These are phyloP conservation scores for Brachypodius melanocephalos DNA, from an alignment of 2,113 vertebrate genomes.

Conservation along the genomic window DNA sequence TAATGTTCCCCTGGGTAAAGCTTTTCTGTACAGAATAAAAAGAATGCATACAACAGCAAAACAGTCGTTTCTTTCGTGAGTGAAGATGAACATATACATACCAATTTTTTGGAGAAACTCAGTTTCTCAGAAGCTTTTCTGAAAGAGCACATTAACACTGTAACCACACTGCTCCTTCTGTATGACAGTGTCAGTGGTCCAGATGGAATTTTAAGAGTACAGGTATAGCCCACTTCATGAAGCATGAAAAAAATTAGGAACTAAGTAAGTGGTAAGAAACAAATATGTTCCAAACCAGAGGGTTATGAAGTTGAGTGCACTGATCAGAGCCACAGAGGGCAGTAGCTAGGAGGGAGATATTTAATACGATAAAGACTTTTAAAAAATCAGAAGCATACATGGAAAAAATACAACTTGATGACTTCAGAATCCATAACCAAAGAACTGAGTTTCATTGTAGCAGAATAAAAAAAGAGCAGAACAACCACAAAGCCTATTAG, in stretches of 20 bases:
- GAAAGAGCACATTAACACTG: background rate
- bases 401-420: background rate
- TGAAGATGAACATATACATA: background rate
- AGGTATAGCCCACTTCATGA: background rate
- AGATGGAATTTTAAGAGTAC: background rate
- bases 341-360: background rate
- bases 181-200: background rate
- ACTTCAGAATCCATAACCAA: background rate
- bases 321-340: background rate
- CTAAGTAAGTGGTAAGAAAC: background rate
- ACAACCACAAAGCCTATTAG: background rate
- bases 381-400: background rate
- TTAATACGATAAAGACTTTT: background rate
- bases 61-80: background rate
- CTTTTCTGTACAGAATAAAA: background rate
- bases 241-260: background rate
- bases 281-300: background rate
- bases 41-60: background rate
- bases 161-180: background rate
- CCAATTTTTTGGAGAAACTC: background rate
- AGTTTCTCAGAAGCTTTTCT: background rate
- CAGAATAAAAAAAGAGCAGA: background rate
- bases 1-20: accelerated
- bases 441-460: background rate
- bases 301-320: background rate